Conservation (phyloP, 2,888 invertebrate species). For the Drosophila pegasa region DNA sequence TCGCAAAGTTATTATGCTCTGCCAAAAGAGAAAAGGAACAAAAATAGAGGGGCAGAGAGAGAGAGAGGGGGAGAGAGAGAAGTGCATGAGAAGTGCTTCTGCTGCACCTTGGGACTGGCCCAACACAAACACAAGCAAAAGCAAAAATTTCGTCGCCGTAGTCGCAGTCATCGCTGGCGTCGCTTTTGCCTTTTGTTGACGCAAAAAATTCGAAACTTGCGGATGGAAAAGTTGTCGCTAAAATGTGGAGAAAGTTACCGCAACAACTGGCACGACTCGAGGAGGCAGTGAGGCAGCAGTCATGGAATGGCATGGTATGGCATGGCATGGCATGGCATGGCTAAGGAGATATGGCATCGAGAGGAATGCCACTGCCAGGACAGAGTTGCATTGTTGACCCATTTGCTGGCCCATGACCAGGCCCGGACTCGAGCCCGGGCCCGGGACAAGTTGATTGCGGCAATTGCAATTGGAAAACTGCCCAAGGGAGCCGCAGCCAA, state of each 20-base stretch:
- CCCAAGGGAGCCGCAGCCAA: constrained; percentile 58
- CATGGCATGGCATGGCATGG: not conserved
- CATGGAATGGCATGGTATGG: constrained; percentile 7
- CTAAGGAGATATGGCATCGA: constrained; percentile 15
- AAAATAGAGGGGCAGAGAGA: constrained; percentile 8
- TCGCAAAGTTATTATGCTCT: constrained; percentile 37
- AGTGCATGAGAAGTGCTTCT: constrained; percentile 22
- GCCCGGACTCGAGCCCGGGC: constrained; percentile 38
- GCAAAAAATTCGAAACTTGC: constrained; percentile 74
- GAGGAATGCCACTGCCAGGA: constrained; percentile 40
- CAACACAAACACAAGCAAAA: constrained; percentile 71
- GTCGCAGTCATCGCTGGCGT: constrained; percentile 48
- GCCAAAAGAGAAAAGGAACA: not conserved
- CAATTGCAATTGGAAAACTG: constrained; percentile 78
- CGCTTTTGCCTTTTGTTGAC: constrained; percentile 77
- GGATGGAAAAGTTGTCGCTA: constrained; percentile 76
- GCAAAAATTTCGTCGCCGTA: constrained; percentile 37
- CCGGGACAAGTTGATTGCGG: constrained; percentile 76
- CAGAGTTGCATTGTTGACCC: constrained; percentile 70
- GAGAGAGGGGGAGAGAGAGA: too few relatives aligned
- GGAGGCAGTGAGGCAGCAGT: not conserved
- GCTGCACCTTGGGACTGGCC: constrained; percentile 67
- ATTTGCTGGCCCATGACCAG: constrained; percentile 58
- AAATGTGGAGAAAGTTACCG: constrained; percentile 79
- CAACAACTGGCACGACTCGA: constrained; percentile 55